Evolutionary conservation across 2,113 vertebrate genomes (phyloP).

Genomic region (Sigmodon hispidus): DNA sequence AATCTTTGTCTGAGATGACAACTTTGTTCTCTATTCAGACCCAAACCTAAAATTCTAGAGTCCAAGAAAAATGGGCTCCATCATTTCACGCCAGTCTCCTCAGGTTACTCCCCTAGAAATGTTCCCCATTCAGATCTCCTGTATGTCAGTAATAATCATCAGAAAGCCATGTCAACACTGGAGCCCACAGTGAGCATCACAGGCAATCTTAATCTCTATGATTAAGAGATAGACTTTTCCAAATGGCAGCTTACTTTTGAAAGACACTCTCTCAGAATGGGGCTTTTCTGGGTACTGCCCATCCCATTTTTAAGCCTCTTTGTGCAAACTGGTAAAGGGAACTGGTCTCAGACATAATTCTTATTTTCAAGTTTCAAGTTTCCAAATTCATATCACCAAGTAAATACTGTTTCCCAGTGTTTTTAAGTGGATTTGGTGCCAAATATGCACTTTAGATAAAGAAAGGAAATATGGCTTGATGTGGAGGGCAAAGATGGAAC

Average conservation of each 20-base stretch:
- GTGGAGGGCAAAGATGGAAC: too few relatives aligned
- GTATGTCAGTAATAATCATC: not conserved
- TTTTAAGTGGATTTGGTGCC: not conserved
- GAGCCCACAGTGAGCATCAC: not conserved
- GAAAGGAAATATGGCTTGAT: not conserved
- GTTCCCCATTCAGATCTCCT: not conserved
- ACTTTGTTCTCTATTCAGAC: not conserved
- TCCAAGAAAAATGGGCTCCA: not conserved
- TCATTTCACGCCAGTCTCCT: not conserved
- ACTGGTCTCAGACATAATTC: not conserved
- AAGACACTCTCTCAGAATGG: not conserved
- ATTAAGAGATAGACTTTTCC: not conserved
- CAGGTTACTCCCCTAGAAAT: not conserved
- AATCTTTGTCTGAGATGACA: not conserved
- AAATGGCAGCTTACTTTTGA: not conserved
- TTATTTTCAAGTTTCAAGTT: not conserved
- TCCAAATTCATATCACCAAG: not conserved
- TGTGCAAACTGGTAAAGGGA: rapidly evolving
- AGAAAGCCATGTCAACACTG: not conserved
- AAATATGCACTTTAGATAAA: not conserved
- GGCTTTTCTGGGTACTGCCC: not conserved
- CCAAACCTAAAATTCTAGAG: not conserved
- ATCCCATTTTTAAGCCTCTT: not conserved
- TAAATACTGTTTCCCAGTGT: not conserved
- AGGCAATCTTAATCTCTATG: not conserved